Evolutionary conservation across 2,797 vertebrate species (phyloP).

Genomic region (Muscicapa comitata): DNA sequence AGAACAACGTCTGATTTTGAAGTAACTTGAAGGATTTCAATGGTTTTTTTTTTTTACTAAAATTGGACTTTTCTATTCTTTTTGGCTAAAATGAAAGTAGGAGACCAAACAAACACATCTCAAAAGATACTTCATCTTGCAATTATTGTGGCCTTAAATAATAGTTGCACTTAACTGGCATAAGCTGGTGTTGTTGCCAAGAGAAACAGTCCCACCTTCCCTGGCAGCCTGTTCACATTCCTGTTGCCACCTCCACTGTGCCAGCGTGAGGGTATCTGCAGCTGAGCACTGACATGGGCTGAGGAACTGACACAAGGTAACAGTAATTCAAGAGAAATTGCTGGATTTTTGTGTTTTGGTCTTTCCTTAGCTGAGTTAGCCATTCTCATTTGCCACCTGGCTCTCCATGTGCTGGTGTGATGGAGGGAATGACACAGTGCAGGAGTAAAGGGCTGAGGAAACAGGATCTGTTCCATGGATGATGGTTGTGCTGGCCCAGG

Average conservation of each 20-base stretch:
- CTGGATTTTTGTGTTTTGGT: not conserved
- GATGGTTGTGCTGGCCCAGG: not conserved
- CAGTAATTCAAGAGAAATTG: not conserved
- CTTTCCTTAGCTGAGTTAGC: not conserved
- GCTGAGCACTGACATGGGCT: not conserved
- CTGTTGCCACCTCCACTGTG: not conserved
- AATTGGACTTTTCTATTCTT: not conserved
- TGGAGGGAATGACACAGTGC: rapidly evolving
- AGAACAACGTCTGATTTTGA: not conserved
- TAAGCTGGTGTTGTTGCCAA: not conserved
- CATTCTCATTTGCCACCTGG: not conserved
- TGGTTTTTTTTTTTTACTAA: not conserved
- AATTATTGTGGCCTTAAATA: not conserved
- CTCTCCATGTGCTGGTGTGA: rapidly evolving
- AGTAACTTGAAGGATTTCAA: not conserved
- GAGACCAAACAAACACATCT: not conserved
- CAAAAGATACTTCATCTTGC: not conserved
- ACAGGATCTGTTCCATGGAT: not conserved
- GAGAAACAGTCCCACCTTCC: slow-evolving; percentile 31
- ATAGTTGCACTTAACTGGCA: not conserved
- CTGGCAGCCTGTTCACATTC: not conserved
- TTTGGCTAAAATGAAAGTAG: not conserved
- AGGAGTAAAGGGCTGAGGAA: not conserved
- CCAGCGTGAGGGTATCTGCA: rapidly evolving
- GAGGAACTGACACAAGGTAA: not conserved